Evolutionary conservation across 2,113 vertebrate genomes (phyloP).

Genomic region (Regulus satrapa): DNA sequence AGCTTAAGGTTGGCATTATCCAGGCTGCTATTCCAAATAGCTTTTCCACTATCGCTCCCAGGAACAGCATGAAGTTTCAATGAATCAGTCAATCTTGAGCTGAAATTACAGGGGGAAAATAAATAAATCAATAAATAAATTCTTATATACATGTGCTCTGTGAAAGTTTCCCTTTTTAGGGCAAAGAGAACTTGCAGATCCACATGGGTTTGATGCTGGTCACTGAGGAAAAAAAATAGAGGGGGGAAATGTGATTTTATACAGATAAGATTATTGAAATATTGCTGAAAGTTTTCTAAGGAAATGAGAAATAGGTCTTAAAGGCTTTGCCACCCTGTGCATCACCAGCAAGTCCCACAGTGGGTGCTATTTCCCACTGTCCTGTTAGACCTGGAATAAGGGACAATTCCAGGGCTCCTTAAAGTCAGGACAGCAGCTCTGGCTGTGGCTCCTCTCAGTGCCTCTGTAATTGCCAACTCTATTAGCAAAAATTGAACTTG

Average conservation of each 20-base stretch:
- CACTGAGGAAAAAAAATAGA: accelerated
- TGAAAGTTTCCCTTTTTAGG: background rate
- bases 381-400: background rate
- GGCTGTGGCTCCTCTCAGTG: background rate
- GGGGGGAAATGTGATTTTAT: accelerated
- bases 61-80: background rate
- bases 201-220: accelerated
- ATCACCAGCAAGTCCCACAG: accelerated
- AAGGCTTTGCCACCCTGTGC: background rate
- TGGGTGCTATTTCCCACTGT: background rate
- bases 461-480: background rate
- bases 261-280: background rate
- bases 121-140: background rate
- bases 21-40: constrained; percentile 77
- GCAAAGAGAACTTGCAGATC: background rate
- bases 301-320: background rate
- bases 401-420: background rate
- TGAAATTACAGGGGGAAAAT: background rate
- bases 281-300: background rate
- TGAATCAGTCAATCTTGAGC: background rate
- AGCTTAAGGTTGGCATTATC: constrained; percentile 73
- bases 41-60: constrained; percentile 76
- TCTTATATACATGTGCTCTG: accelerated
- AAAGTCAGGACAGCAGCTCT: background rate
- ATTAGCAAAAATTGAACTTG: background rate